These are phyloP conservation scores for Loxodonta africana DNA, from an alignment of 2,113 vertebrate genomes.

Conservation along the genomic window DNA sequence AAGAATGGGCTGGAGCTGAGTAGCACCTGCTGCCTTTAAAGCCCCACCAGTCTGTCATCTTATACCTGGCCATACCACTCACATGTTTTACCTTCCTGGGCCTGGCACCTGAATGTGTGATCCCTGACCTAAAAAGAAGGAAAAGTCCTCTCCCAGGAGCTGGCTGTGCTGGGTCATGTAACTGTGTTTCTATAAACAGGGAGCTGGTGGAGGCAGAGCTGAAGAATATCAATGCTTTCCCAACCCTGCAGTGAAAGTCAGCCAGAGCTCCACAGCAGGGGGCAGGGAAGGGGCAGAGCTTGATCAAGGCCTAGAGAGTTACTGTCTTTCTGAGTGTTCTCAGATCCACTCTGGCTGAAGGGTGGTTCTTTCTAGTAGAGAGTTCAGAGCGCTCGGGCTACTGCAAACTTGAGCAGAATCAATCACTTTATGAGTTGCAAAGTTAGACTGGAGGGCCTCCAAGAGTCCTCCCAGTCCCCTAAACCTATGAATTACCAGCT, in stretches of 20 bases:
- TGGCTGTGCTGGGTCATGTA: neutral
- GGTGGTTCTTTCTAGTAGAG: neutral
- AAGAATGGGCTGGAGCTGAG: neutral
- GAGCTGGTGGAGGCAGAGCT: neutral
- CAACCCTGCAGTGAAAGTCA: neutral
- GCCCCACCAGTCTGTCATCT: neutral
- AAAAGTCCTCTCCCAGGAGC: neutral
- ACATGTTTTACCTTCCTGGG: neutral
- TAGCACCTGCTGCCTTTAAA: neutral
- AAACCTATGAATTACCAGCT: neutral
- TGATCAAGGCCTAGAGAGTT: neutral
- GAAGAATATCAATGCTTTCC: neutral
- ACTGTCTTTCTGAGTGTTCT: neutral
- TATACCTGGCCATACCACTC: neutral
- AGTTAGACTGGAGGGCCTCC: neutral
- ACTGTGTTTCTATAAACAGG: neutral
- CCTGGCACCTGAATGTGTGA: neutral
- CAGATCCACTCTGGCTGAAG: conserved; percentile 2
- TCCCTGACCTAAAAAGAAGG: neutral
- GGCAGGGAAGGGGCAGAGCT: neutral
- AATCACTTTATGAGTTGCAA: neutral
- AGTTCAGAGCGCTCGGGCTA: neutral
- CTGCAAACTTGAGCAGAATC: conserved; percentile 7
- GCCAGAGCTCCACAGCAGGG: neutral
- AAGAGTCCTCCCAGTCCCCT: neutral